Evolutionary conservation across 2,113 vertebrate species (phyloP).

Genomic region (Megatriorchis doriae): DNA sequence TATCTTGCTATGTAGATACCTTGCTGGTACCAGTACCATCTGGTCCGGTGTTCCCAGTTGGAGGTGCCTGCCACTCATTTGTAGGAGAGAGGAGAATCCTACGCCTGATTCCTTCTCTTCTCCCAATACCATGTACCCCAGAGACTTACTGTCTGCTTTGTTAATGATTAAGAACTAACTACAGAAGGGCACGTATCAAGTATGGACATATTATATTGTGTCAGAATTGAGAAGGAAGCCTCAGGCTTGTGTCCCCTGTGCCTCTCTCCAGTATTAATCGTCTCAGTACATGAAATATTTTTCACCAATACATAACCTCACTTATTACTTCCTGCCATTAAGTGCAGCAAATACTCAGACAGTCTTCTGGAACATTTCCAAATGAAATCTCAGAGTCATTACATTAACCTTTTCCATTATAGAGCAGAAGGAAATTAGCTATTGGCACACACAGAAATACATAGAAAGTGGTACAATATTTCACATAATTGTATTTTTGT

Average conservation of each 20-base stretch:
- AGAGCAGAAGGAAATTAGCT: conserved; percentile 29
- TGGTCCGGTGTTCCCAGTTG: not conserved
- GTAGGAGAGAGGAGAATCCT: not conserved
- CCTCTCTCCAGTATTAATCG: conserved; percentile 51
- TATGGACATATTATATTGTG: conserved; percentile 31
- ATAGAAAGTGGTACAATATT: not conserved
- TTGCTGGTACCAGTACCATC: not conserved
- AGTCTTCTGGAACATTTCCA: conserved; percentile 49
- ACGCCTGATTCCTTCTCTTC: not conserved
- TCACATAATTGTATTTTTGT: not conserved
- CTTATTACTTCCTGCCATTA: conserved; percentile 43
- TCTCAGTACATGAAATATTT: conserved; percentile 42
- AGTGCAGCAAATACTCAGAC: conserved; percentile 30
- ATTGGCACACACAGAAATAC: conserved; percentile 40
- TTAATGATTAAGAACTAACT: conserved; percentile 58
- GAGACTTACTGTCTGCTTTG: conserved; percentile 39
- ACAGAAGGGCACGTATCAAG: conserved; percentile 43
- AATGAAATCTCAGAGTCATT: conserved; percentile 39
- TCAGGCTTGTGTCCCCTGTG: conserved; percentile 49
- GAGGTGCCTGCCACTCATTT: not conserved
- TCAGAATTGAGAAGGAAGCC: conserved; percentile 39
- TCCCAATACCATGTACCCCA: not conserved
- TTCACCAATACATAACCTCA: conserved; percentile 55
- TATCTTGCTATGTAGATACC: not conserved
- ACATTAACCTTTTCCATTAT: conserved; percentile 56